Evolutionary conservation across 2,797 vertebrate genomes (phyloP).

Genomic region (Pangasius sanitwongsei): DNA sequence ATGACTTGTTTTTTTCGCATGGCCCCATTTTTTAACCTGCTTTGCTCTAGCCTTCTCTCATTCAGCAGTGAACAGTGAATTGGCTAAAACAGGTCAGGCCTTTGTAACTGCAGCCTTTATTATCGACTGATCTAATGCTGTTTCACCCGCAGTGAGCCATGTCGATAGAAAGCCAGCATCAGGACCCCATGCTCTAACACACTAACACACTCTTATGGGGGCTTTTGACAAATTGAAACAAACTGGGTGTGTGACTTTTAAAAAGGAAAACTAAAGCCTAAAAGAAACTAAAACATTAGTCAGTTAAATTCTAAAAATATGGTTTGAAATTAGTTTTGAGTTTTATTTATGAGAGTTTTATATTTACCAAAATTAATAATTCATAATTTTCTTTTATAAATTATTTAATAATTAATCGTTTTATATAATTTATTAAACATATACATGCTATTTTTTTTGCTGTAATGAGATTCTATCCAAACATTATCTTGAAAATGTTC

Average conservation of each 20-base stretch:
- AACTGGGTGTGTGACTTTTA: slow-evolving; percentile 4
- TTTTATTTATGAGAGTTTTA: not conserved
- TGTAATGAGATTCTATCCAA: not conserved
- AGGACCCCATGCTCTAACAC: not conserved
- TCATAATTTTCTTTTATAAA: too few species aligned
- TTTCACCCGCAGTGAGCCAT: slow-evolving; percentile 28
- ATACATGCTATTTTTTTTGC: too few species aligned
- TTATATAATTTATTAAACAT: too few species aligned
- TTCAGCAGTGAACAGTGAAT: slow-evolving; percentile 33
- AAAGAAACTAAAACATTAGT: not conserved
- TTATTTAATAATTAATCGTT: too few species aligned
- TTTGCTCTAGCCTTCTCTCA: not conserved
- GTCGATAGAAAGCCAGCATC: slow-evolving; percentile 16
- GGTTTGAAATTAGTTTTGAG: not conserved
- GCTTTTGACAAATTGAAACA: slow-evolving; percentile 25
- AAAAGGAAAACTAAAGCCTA: slow-evolving; percentile 6
- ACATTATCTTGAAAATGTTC: not conserved
- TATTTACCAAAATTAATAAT: too few species aligned
- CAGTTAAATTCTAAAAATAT: not conserved
- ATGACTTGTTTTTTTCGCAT: not conserved
- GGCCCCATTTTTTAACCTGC: not conserved
- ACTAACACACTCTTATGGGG: not conserved
- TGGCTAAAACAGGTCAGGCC: slow-evolving; percentile 26
- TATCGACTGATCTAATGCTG: slow-evolving; percentile 39
- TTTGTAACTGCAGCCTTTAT: slow-evolving; percentile 40